Evolutionary conservation across 1,140 invertebrate species (phyloP), one percentile per base, ranked within the genome.

Genomic region (Streblospio benedicti): DNA sequence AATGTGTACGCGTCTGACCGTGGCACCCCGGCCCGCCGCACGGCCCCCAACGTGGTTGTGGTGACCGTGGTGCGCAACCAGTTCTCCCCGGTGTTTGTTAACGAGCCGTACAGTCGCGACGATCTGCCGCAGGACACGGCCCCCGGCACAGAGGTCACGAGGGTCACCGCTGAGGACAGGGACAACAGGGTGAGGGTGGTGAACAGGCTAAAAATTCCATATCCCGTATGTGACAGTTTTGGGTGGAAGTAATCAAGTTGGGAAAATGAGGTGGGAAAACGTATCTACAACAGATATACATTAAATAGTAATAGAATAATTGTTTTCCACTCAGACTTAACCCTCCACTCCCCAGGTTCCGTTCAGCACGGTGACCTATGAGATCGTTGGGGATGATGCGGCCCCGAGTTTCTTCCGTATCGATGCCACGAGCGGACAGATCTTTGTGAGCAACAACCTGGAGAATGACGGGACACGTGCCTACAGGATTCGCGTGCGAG

Each of bases 1-100:
- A 43, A 56, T 38, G 38, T 69, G 52, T 63, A 52, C 18, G 59
- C 67, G 9, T 52, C 56, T 43, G 53, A 56, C 12, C 58, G 58
- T 57, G 64, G 63, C 25, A 31, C 32, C 18, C 53, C 53, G 4
- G 14, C 53, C 4, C 20, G 30, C 23, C n/a, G 20, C 5, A 62
- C 54, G 25, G 67, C 66, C 38, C 51, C 50, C 2, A 47, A 56
- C 14, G 67, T 65, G 0, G 53, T 56, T 4, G 27, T 5, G 25
- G 35, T 56, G 23, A 43, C 5, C 9, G 53, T 56, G 5, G 35
- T 56, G 14, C 30, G 53, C 31, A 56, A 56, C 32, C 30, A 16
- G 4, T 23, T 38, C 31, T 23, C 53, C 4, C 53, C 53, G 4
- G 35, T 56, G 9, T 38, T 56, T 18, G 20, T 20, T 2, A 32